Percentiles rank a stretch among this genome's conserved stretches.
Evolutionary conservation across 1,140 invertebrate species (phyloP).

Genomic region (Sarcophaga bullata): DNA sequence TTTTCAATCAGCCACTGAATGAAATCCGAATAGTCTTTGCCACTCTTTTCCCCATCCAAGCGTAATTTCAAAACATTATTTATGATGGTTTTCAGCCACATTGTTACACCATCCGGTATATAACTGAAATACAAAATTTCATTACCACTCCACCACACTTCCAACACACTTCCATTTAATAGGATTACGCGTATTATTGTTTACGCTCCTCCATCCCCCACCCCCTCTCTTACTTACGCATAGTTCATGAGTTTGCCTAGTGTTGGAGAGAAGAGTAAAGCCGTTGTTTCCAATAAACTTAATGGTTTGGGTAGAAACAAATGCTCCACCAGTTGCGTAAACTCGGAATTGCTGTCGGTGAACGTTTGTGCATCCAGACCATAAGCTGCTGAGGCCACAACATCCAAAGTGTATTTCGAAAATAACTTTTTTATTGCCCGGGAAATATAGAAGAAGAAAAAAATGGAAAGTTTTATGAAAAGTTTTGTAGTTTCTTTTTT

Average conservation of each 20-base stretch:
- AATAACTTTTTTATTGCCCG: slow-evolving; percentile 36
- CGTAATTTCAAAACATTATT: slow-evolving; percentile 27
- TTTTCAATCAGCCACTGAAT: slow-evolving; percentile 47
- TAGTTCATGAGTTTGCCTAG: slow-evolving; percentile 47
- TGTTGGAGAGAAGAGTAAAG: slow-evolving; percentile 49
- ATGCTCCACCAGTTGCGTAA: slow-evolving; percentile 46
- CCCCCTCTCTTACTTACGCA: slow-evolving; percentile 46
- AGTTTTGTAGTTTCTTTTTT: background rate
- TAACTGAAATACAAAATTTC: slow-evolving; percentile 46
- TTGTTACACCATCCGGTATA: slow-evolving; percentile 46
- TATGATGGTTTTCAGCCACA: slow-evolving; percentile 47
- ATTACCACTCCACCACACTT: background rate
- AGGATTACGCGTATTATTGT: background rate
- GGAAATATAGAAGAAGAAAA: background rate
- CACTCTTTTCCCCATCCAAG: background rate
- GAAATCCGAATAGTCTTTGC: slow-evolving; percentile 37
- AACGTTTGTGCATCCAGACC: slow-evolving; percentile 51
- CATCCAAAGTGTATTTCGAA: slow-evolving; percentile 52
- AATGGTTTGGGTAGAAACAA: slow-evolving; percentile 50
- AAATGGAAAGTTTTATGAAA: too few species aligned
- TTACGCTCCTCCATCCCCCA: background rate
- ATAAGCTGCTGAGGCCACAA: slow-evolving; percentile 52
- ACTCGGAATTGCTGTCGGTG: slow-evolving; percentile 30
- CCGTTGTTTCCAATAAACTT: slow-evolving; percentile 52
- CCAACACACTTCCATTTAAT: background rate